These are phyloP conservation scores for Apostichopus japonicus DNA, from an alignment of 35 echinoderm and acorn worm species.

Conservation along the genomic window DNA sequence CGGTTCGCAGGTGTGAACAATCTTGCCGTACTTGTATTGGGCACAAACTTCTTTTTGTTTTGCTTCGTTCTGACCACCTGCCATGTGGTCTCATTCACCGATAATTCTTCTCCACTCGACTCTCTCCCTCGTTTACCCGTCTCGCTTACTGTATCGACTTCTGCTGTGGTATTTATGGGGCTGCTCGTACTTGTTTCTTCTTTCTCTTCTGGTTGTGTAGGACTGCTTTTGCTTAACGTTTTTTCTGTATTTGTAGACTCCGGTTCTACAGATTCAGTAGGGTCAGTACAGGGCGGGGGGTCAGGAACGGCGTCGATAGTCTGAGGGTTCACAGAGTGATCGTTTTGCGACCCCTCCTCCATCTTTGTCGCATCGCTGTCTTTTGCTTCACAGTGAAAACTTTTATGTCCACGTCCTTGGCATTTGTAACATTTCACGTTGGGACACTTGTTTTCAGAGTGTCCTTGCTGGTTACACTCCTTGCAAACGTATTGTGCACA, in stretches of 20 bases:
- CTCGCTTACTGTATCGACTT: background rate
- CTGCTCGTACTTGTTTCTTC: background rate
- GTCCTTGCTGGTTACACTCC: background rate
- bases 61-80: background rate
- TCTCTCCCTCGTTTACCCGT: background rate
- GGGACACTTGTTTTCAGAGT: slow-evolving; percentile 15
- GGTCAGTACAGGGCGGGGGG: background rate
- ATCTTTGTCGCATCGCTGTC: too few species aligned
- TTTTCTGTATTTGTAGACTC: background rate
- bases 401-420: background rate
- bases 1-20: background rate
- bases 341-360: too few species aligned
- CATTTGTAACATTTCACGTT: background rate
- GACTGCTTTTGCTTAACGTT: background rate
- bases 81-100: background rate
- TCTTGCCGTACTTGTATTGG: background rate
- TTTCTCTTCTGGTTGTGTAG: background rate
- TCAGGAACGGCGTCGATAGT: too few species aligned
- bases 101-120: background rate
- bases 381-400: background rate
- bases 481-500: slow-evolving; percentile 5
- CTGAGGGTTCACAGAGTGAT: too few species aligned
- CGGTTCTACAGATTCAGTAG: background rate
- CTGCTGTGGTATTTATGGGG: background rate
- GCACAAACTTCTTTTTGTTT: background rate